These are phyloP conservation scores for Drosophila funebris DNA, from an alignment of 1,140 invertebrate genomes.

Conservation along the genomic window DNA sequence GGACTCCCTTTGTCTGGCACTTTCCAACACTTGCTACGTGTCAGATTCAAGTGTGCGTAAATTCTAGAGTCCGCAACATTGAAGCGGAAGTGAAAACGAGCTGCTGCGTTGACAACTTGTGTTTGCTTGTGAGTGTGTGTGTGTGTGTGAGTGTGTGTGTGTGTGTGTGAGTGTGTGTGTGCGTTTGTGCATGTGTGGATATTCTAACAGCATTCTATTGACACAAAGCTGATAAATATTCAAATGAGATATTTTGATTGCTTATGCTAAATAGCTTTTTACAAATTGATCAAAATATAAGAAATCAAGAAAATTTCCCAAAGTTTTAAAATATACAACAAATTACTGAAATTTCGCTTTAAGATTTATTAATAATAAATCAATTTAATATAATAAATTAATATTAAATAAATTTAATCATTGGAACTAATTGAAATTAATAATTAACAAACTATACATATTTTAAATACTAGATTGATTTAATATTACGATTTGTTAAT, in stretches of 20 bases:
- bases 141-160: not conserved
- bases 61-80: constrained; percentile 21
- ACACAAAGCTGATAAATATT: not conserved
- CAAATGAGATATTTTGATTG: not conserved
- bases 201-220: constrained; percentile 1
- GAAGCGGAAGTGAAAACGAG: constrained; percentile 27
- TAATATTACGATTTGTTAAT: too few relatives aligned
- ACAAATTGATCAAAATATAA: not conserved
- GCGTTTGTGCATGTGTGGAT: not conserved
- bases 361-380: too few relatives aligned
- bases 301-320: not conserved
- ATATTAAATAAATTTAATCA: too few relatives aligned
- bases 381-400: too few relatives aligned
- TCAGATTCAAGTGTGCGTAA: constrained; percentile 53
- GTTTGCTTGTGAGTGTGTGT: not conserved
- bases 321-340: too few relatives aligned
- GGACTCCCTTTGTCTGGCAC: constrained; percentile 39
- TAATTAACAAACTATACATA: too few relatives aligned
- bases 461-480: too few relatives aligned
- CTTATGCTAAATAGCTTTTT: not conserved
- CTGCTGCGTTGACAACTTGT: constrained; percentile 42
- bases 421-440: too few relatives aligned
- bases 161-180: not conserved
- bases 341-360: too few relatives aligned
- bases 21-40: constrained; percentile 57